phyloP scores from a whole-genome alignment of 2,888 invertebrate species.

The Plutella xylostella region DNA sequence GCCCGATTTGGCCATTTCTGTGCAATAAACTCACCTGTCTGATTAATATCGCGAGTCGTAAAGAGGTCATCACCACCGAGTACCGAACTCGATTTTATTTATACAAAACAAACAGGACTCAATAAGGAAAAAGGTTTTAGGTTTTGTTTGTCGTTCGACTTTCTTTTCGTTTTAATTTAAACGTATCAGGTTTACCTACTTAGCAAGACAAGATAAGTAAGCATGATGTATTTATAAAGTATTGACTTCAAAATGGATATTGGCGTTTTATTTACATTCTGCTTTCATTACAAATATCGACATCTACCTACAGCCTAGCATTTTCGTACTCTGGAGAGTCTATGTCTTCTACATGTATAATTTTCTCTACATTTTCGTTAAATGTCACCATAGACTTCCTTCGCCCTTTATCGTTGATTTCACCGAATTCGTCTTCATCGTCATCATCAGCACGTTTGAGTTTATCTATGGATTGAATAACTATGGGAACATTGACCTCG shows the following conservation, averaged over 20 bases:
- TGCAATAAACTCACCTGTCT: slow-evolving; percentile 25
- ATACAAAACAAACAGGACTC: no score
- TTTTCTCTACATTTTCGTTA: slow-evolving; percentile 66
- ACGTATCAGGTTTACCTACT: no score
- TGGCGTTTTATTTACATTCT: no score
- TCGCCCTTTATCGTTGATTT: slow-evolving; percentile 28
- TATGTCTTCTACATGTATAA: slow-evolving; percentile 57
- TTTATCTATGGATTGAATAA: slow-evolving; percentile 56
- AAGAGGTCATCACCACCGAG: slow-evolving; percentile 38
- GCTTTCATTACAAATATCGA: no score
- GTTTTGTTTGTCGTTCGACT: no score
- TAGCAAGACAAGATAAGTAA: no score
- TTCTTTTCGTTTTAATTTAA: no score
- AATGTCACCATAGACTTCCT: slow-evolving; percentile 67
- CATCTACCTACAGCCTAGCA: slow-evolving; percentile 7
- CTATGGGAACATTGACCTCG: slow-evolving; percentile 34
- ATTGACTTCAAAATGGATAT: no score
- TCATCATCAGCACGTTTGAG: slow-evolving; percentile 45
- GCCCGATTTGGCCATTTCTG: no score
- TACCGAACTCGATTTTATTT: slow-evolving; percentile 4
- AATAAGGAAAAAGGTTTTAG: no score
- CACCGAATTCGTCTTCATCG: slow-evolving; percentile 57
- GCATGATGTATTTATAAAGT: no score
- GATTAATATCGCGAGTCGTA: slow-evolving; percentile 38
- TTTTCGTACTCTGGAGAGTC: slow-evolving; percentile 12